Base-by-base conservation (phyloP, 2,888 invertebrate genomes). In the Nomada fabriciana region DNA sequence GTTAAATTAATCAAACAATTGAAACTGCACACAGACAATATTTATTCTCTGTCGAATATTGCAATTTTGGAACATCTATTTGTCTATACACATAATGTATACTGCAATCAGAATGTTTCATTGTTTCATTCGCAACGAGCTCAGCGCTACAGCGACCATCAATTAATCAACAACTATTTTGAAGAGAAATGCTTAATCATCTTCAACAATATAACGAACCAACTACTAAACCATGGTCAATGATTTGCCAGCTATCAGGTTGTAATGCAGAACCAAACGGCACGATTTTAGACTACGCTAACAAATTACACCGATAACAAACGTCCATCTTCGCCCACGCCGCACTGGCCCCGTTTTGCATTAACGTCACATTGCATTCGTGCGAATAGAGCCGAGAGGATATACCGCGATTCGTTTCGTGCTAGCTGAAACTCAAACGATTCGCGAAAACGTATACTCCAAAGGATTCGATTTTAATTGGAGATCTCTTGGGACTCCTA, bases 331-430 rank as follows among this genome's bases (percentile, higher is more conserved):
- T 63, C 55, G 73, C 57, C 43, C 55, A 67, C 73, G 9, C 63
- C 53, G 25, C 2, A 67, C 65, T 78, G 81, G 77, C 86, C 83
- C 53, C 71, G 52, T 72, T 83, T 74, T 67, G 25, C 67, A 29
- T 50, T n/a, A 52, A 47, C 50, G 74, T 47, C 55, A 59, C 64
- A 61, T 64, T 36, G 29, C 55, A 59, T 82, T 76, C 74, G 71
- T 59, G 74, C 64, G 42, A 60, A 69, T 83, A 77, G 76, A 50
- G 78, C 59, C 43, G 29, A 18, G 29, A 71, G 52, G 4, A 71
- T 59, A 72, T 82, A 76, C 71, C 74, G 74, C 71, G 71, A 76
- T 78, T 77, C 76, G 71, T 63, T 83, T 52, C 43, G 20, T 15
- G 36, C 36, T 1, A 36, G 36, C 36, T 36, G 36, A 36, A 36